phyloP scores from a whole-genome alignment of 1,140 invertebrate species.

The Bombus pyrosoma region DNA sequence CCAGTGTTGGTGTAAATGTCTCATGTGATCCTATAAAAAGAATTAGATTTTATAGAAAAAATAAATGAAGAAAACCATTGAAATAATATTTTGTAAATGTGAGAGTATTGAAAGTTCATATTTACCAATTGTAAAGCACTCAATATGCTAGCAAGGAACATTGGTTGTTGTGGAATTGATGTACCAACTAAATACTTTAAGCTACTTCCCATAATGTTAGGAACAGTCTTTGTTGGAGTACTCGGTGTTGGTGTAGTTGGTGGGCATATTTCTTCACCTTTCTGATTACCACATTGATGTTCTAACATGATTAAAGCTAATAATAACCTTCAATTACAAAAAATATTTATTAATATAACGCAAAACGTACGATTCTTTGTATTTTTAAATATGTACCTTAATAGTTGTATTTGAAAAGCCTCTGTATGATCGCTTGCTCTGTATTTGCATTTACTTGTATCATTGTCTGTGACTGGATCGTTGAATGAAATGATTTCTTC shows the following conservation, averaged over 20 bases:
- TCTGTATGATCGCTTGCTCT: slow-evolving; percentile 87
- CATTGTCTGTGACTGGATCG: slow-evolving; percentile 83
- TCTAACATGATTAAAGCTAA: slow-evolving; percentile 91
- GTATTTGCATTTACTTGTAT: slow-evolving; percentile 84
- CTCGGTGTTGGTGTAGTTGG: slow-evolving; percentile 67
- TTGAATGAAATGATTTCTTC: slow-evolving; percentile 94
- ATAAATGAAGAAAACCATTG: background rate
- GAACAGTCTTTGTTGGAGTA: slow-evolving; percentile 70
- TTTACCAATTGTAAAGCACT: slow-evolving; percentile 87
- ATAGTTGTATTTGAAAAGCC: slow-evolving; percentile 89
- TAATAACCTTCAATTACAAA: slow-evolving; percentile 82
- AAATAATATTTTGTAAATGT: background rate
- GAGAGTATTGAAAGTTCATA: background rate
- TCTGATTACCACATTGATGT: slow-evolving; percentile 85
- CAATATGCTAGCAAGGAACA: slow-evolving; percentile 92
- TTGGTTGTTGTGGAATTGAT: slow-evolving; percentile 90
- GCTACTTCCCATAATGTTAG: slow-evolving; percentile 79
- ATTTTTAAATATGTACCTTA: slow-evolving; percentile 81
- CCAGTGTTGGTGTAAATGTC: slow-evolving; percentile 91
- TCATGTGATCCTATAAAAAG: slow-evolving; percentile 82
- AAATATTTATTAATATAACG: slow-evolving; percentile 16
- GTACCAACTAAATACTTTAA: slow-evolving; percentile 87
- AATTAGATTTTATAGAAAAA: background rate
- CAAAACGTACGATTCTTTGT: background rate
- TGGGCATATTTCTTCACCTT: slow-evolving; percentile 80